These are phyloP conservation scores for Neuroscelio doddi DNA, from an alignment of 2,888 invertebrate species.

Conservation along the genomic window DNA sequence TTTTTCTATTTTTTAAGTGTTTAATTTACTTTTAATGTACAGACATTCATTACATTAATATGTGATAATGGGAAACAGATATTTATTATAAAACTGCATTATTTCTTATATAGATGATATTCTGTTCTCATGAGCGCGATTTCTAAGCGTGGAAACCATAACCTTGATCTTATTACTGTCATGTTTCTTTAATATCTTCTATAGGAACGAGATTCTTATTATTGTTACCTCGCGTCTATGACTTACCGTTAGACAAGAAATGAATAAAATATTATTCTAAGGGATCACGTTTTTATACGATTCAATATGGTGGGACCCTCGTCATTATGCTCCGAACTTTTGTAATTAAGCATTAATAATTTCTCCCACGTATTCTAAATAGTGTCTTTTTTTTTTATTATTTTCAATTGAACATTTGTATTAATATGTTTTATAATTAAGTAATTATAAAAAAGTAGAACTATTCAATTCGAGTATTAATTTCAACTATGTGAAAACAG, in stretches of 20 bases:
- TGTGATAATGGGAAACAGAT: constrained; percentile 6
- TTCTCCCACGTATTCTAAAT: constrained; percentile 26
- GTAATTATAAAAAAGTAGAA: too few species aligned
- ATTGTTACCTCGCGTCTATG: constrained; percentile 40
- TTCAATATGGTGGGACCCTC: constrained; percentile 34
- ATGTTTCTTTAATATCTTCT: constrained; percentile 49
- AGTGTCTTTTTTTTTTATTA: constrained; percentile 8
- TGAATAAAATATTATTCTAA: constrained; percentile 45
- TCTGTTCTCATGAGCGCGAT: constrained; percentile 40
- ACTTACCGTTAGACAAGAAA: constrained; percentile 40
- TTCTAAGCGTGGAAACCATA: constrained; percentile 40
- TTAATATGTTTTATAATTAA: too few species aligned
- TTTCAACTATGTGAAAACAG: too few species aligned
- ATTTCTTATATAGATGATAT: constrained; percentile 16
- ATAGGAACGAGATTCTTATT: constrained; percentile 30
- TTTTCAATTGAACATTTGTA: too few species aligned
- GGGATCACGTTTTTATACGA: constrained; percentile 18
- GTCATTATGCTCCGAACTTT: constrained; percentile 40
- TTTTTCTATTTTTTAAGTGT: too few species aligned
- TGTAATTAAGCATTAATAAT: constrained; percentile 42
- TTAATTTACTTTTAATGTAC: too few species aligned
- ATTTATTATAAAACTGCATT: background rate
- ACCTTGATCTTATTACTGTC: constrained; percentile 47
- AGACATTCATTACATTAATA: background rate
- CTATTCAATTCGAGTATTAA: too few species aligned